These are phyloP conservation scores for Pterophyllum scalare DNA, from an alignment of 2,113 vertebrate species.

Conservation along the genomic window DNA sequence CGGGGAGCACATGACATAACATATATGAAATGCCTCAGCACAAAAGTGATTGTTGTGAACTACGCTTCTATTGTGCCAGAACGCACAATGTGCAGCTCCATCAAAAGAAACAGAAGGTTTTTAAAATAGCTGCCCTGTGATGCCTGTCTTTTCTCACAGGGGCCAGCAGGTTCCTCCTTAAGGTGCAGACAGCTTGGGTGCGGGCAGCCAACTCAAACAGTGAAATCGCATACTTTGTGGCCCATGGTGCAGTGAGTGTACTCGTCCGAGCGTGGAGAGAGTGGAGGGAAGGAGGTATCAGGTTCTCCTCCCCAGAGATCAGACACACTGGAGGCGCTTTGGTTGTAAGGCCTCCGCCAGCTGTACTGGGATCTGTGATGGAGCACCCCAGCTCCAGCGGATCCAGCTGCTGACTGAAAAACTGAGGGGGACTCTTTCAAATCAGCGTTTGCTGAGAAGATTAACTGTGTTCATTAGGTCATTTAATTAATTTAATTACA, in stretches of 20 bases:
- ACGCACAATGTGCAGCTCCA: constrained; percentile 25
- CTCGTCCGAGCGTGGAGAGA: constrained; percentile 59
- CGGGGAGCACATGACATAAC: constrained; percentile 31
- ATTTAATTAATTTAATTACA: constrained; percentile 14
- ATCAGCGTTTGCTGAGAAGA: background rate
- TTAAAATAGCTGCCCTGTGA: constrained; percentile 14
- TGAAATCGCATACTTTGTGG: constrained; percentile 61
- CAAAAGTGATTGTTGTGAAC: constrained; percentile 26
- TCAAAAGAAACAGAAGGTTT: constrained; percentile 8
- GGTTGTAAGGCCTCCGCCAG: constrained; percentile 41
- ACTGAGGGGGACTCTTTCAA: background rate
- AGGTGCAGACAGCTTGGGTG: constrained; percentile 47
- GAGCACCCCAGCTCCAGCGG: background rate
- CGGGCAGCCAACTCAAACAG: constrained; percentile 76
- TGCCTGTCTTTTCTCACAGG: constrained; percentile 23
- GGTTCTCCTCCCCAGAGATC: constrained; percentile 61
- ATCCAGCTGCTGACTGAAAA: background rate
- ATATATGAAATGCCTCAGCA: constrained; percentile 1
- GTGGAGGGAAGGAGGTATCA: constrained; percentile 41
- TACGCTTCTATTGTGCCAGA: constrained; percentile 15
- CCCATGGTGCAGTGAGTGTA: constrained; percentile 67
- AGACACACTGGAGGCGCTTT: constrained; percentile 41
- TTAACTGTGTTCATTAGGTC: background rate
- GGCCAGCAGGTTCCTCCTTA: constrained; percentile 44
- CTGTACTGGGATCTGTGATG: constrained; percentile 18